Base-by-base conservation (phyloP, 2,113 vertebrate species). In the Dicaeum eximium region DNA sequence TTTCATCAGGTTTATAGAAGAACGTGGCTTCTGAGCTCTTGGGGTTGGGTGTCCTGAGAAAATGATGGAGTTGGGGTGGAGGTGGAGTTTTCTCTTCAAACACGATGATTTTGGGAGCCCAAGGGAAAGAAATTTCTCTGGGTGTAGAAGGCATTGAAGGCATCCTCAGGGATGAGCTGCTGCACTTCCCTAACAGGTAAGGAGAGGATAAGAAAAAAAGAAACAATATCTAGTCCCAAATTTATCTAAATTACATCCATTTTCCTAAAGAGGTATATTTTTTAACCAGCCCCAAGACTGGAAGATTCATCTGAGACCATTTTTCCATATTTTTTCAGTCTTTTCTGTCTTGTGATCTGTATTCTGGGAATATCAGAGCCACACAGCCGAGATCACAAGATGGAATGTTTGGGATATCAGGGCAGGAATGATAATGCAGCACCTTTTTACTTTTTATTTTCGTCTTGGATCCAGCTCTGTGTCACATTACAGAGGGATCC, bases 21-120 rank as follows among this genome's bases (percentile, higher is more conserved):
- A 27, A 53, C 0, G 2, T 51, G n/a, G 5, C 4, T 33, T n/a
- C 47, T 80, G 8, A 58, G 35, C 20, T 42, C 44, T 27, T 31
- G 30, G 24, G 9, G 6, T 3, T 70, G 61, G 4, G 8, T 45
- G 25, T 66, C 7, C 45, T 22, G 53, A 45, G 48, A 11, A 72
- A 24, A 6, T 2, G 20, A 3, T 27, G 42, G 33, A 45, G 56
- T 22, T 61, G 82, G n/a, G 57, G 5, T 37, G 11, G 12, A 61
- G 31, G 27, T 47, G n/a, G 24, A 69, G 13, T 19, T 73, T 51
- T 37, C 45, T 61, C 0, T 7, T 75, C 3, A 37, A 50, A 54
- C 0, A 0, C 3, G 19, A 6, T 19, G 35, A 8, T 58, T 69
- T 60, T 35, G 14, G 31, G 71, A 81, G 6, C 14, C 9, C 31